Evolutionary conservation across 2,888 invertebrate species (phyloP).

Genomic region (Cerceris ruficornis): DNA sequence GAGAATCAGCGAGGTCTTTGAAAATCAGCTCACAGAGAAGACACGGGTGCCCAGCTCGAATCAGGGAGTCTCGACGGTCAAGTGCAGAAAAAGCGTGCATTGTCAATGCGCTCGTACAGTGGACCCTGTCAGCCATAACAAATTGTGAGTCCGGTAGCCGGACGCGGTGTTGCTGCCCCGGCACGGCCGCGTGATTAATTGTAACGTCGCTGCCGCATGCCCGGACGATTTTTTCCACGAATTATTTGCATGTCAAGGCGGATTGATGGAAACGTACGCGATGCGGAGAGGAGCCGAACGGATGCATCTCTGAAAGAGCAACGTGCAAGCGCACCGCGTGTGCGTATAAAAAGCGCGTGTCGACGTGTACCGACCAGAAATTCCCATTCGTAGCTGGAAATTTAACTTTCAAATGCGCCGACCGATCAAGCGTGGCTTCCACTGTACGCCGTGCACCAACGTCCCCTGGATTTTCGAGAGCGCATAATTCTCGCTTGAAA

Average conservation of each 20-base stretch:
- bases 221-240: conserved; percentile 70
- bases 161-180: conserved; percentile 69
- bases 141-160: conserved; percentile 78
- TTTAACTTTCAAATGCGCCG: conserved; percentile 77
- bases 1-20: conserved; percentile 48
- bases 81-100: conserved; percentile 60
- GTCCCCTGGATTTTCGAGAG: conserved; percentile 49
- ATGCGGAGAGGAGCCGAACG: conserved; percentile 29
- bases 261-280: conserved; percentile 72
- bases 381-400: conserved; percentile 71
- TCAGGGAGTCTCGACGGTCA: conserved; percentile 18
- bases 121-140: conserved; percentile 79
- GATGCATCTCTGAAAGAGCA: conserved; percentile 48
- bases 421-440: conserved; percentile 52
- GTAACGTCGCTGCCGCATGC: conserved; percentile 70
- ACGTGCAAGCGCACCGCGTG: conserved; percentile 23
- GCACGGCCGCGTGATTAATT: conserved; percentile 77
- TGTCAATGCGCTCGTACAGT: conserved; percentile 61
- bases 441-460: conserved; percentile 15
- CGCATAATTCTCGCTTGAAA: conserved; percentile 65
- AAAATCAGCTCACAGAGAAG: conserved; percentile 38
- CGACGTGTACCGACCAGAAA: conserved; percentile 51
- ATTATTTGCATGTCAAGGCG: conserved; percentile 78
- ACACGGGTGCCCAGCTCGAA: conserved; percentile 12
- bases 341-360: conserved; percentile 1